These are phyloP conservation scores for Ammodytes dubius DNA, from an alignment of 2,113 vertebrate species.

Conservation along the genomic window DNA sequence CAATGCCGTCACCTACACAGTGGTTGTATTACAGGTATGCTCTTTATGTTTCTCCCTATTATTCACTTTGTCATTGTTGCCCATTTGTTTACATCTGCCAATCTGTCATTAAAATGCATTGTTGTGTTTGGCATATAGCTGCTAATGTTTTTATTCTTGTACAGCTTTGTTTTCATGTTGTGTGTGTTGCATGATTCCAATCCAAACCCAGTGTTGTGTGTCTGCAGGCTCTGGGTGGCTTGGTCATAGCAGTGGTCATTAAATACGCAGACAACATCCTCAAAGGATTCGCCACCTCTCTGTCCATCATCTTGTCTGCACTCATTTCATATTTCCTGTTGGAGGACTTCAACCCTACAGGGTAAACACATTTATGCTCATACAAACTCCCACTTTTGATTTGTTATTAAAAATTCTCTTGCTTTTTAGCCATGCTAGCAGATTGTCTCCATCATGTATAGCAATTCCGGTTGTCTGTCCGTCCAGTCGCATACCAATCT, in stretches of 20 bases:
- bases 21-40: conserved; percentile 92
- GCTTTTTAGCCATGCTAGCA: not conserved
- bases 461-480: no score
- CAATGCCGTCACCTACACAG: conserved; percentile 89
- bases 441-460: not conserved
- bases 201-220: not conserved
- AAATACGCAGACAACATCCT: conserved; percentile 83
- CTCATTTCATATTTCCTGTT: conserved; percentile 76
- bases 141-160: not conserved
- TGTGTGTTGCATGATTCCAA: not conserved
- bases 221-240: conserved; percentile 73
- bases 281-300: conserved; percentile 78
- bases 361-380: conserved; percentile 46
- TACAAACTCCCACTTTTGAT: not conserved
- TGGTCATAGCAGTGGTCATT: conserved; percentile 76
- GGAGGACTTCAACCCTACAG: conserved; percentile 70
- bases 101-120: not conserved
- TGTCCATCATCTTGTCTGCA: conserved; percentile 76
- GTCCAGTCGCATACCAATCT: not conserved
- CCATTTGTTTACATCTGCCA: not conserved
- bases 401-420: not conserved
- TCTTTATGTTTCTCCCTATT: not conserved
- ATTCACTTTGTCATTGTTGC: not conserved
- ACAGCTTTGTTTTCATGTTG: not conserved
- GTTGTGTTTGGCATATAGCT: no score